A percentile compares a stretch with the other conserved stretches of the same genome.
Evolutionary conservation across 2,797 vertebrate genomes (phyloP).

Genomic region (Channa striata): DNA sequence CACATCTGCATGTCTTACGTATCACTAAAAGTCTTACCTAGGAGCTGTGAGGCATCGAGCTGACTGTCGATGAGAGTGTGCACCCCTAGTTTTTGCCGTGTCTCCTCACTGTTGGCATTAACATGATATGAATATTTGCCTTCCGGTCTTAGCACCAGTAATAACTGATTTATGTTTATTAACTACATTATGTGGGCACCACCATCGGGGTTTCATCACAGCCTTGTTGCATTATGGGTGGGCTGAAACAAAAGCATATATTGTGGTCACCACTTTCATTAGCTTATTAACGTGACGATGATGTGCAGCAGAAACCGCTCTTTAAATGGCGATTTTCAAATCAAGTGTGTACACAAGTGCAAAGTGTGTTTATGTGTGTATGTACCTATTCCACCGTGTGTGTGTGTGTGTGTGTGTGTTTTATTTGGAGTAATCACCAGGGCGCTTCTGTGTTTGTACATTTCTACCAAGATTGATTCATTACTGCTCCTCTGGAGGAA

Average conservation of each 20-base stretch:
- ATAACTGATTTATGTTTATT: no score
- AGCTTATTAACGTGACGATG: conserved; percentile 39
- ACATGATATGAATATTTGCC: conserved; percentile 12
- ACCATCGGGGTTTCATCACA: conserved; percentile 20
- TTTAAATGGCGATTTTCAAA: conserved; percentile 9
- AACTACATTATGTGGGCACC: neutral
- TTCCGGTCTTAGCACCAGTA: neutral
- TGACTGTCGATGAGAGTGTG: no score
- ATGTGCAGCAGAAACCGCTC: conserved; percentile 28
- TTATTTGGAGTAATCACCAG: conserved; percentile 79
- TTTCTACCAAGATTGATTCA: conserved; percentile 75
- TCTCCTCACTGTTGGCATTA: no score
- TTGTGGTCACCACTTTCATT: conserved; percentile 27
- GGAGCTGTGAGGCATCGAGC: no score
- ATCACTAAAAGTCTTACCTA: no score
- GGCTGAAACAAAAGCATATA: conserved; percentile 20
- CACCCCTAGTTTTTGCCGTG: no score
- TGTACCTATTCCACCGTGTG: conserved; percentile 38
- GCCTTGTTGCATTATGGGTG: conserved; percentile 12
- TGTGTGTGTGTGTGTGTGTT: conserved; percentile 61
- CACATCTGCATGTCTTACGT: no score
- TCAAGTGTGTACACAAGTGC: conserved; percentile 24
- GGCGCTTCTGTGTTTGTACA: conserved; percentile 78
- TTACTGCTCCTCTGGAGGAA: conserved; percentile 70
- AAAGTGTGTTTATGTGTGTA: neutral